Percentiles rank a stretch among this genome's conserved stretches.
These are phyloP conservation scores for Euura saliciscinereae DNA, from an alignment of 1,140 invertebrate genomes.

Conservation along the genomic window DNA sequence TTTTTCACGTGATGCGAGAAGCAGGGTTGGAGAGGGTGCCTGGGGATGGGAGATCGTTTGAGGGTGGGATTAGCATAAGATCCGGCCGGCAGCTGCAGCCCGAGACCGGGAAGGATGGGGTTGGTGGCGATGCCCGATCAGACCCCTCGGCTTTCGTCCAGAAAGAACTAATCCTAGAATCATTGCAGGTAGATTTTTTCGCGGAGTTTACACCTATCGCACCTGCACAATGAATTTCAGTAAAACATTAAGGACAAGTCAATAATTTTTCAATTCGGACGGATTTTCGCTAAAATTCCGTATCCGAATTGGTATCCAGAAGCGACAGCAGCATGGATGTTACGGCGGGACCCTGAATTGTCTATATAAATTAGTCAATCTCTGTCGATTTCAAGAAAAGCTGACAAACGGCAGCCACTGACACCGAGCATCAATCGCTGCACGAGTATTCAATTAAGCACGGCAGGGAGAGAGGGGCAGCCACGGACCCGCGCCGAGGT, in stretches of 20 bases:
- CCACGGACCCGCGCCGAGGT: conserved; percentile 26
- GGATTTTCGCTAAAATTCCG: too few species aligned
- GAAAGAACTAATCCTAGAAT: too few species aligned
- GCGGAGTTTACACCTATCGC: too few species aligned
- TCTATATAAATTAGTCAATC: conserved; percentile 5
- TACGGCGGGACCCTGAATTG: not conserved
- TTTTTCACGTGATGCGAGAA: conserved; percentile 44
- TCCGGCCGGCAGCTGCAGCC: conserved; percentile 45
- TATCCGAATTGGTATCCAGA: too few species aligned
- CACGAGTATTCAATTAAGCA: conserved; percentile 36
- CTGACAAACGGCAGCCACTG: conserved; percentile 18
- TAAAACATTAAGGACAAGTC: too few species aligned
- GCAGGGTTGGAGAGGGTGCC: conserved; percentile 26
- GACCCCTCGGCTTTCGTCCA: too few species aligned
- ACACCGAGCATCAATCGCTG: conserved; percentile 31
- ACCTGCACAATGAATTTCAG: too few species aligned
- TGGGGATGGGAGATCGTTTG: conserved; percentile 22
- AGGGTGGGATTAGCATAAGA: conserved; percentile 50
- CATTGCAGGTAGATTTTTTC: too few species aligned
- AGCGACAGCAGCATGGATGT: too few species aligned
- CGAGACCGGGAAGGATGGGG: conserved; percentile 14
- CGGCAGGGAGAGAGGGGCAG: conserved; percentile 8
- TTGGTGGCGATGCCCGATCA: not conserved
- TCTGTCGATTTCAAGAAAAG: conserved; percentile 23
- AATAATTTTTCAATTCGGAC: too few species aligned